Base-by-base conservation (phyloP, 2,113 vertebrate genomes). In the rat (Rattus norvegicus) region DNA sequence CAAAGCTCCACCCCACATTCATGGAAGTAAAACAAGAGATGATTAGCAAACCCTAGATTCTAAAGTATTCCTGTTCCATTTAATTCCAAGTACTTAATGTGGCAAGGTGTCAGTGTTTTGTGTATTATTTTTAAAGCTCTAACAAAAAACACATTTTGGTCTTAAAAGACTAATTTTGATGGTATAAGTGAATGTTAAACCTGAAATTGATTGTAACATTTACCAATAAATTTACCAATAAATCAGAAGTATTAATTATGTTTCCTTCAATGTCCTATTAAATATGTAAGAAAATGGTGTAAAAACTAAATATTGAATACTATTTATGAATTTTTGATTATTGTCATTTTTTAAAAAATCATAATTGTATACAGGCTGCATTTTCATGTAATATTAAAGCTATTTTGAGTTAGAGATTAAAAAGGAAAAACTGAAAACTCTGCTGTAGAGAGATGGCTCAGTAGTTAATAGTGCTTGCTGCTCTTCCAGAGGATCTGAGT, bases 81-180 rank as follows among this genome's bases (percentile, higher is more conserved):
- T 92, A 70, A 92, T 47, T 70, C 16, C 10, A 47, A 28, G 20
- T n/a, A 39, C 20, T 59, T 33, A 47, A 12, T 28, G 69, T 56
- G 26, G 33, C 61, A 22, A 70, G 17, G 24, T 67, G 43, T 77
- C 24, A 88, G 39, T 36, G 16, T 87, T 67, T 67, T 2, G 9
- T 39, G 47, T 65, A 22, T 76, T 73, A 52, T 54, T 88, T 69
- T 79, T 4, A 69, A 88, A 70, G 8, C n/a, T 52, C 7, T 54
- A 59, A 56, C 61, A 13, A 59, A 59, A 77, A 91, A 89, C 5
- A 86, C 90, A 13, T 4, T 43, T 76, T 88, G 30, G 90, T 30
- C 73, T 84, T 93, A 43, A 94, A 96, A 97, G 43, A 72, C 77
- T 49, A 16, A 95, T 90, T 87, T 86, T 73, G 14, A 72, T 89